Evolutionary conservation across 2,113 vertebrate species (phyloP).

Genomic region (Salvelinus namaycush): DNA sequence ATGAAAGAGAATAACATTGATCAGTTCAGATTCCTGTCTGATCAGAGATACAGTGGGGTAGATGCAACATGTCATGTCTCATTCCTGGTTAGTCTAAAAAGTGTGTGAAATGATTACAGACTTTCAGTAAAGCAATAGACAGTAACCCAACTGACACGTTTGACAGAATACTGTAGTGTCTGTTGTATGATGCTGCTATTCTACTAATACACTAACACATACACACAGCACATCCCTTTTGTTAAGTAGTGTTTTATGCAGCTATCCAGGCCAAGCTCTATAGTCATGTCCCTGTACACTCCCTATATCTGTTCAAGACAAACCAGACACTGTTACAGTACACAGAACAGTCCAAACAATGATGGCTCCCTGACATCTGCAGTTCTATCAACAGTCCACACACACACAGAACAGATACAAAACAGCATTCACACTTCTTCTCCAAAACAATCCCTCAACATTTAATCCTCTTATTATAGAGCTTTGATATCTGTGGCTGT

Average conservation of each 20-base stretch:
- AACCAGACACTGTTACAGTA: neutral
- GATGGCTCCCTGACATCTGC: neutral
- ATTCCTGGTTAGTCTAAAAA: too few species aligned
- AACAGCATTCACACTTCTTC: neutral
- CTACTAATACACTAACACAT: neutral
- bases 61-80: neutral
- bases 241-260: neutral
- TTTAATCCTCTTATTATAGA: too few species aligned
- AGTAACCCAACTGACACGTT: too few species aligned
- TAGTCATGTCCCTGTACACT: neutral
- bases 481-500: too few species aligned
- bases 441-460: too few species aligned
- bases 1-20: slow-evolving; percentile 27
- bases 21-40: neutral
- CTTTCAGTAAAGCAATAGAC: too few species aligned
- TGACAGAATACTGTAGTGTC: too few species aligned
- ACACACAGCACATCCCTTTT: neutral
- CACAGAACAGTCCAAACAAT: neutral
- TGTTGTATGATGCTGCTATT: too few species aligned
- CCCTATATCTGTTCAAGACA: neutral
- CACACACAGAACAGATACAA: neutral
- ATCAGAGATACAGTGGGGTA: neutral
- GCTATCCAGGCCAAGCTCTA: neutral
- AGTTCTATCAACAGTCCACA: neutral
- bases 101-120: too few species aligned